phyloP scores from a whole-genome alignment of 1,140 invertebrate species.

The Thereuonema tuberculata region DNA sequence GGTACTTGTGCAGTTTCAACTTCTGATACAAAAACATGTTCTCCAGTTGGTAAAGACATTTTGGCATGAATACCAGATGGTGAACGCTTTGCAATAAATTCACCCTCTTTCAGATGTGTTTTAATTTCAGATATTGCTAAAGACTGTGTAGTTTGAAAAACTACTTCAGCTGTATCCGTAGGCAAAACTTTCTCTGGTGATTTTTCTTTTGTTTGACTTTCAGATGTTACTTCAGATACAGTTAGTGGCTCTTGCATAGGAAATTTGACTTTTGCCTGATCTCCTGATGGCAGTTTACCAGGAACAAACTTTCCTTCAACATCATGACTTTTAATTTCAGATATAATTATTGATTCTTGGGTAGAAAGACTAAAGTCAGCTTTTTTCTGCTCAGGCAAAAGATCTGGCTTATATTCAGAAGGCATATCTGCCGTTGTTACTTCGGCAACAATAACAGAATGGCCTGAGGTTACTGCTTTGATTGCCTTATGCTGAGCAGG shows the following conservation, averaged over 20 bases:
- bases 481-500: not conserved
- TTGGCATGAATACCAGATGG: not conserved
- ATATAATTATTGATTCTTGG: slow-evolving; percentile 3
- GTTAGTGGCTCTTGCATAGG: slow-evolving; percentile 46
- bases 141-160: slow-evolving; percentile 8
- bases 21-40: slow-evolving; percentile 17
- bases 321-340: not conserved
- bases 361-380: slow-evolving; percentile 15
- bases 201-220: not conserved
- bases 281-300: slow-evolving; percentile 49
- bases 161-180: slow-evolving; percentile 11
- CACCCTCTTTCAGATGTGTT: slow-evolving; percentile 16
- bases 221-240: not conserved
- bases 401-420: not conserved
- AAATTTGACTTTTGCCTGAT: slow-evolving; percentile 69
- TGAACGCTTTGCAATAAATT: slow-evolving; percentile 7
- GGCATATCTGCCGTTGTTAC: slow-evolving; percentile 8
- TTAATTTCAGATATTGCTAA: slow-evolving; percentile 10
- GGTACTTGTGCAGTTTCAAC: slow-evolving; percentile 6
- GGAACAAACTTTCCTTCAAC: not conserved
- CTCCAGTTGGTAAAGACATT: not conserved
- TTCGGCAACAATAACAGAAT: slow-evolving; percentile 3
- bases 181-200: slow-evolving; percentile 1
- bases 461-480: not conserved
- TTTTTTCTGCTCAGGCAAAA: slow-evolving; percentile 7